These are phyloP conservation scores for Choristoneura rosaceana DNA, from an alignment of 2,888 invertebrate genomes.

Conservation along the genomic window DNA sequence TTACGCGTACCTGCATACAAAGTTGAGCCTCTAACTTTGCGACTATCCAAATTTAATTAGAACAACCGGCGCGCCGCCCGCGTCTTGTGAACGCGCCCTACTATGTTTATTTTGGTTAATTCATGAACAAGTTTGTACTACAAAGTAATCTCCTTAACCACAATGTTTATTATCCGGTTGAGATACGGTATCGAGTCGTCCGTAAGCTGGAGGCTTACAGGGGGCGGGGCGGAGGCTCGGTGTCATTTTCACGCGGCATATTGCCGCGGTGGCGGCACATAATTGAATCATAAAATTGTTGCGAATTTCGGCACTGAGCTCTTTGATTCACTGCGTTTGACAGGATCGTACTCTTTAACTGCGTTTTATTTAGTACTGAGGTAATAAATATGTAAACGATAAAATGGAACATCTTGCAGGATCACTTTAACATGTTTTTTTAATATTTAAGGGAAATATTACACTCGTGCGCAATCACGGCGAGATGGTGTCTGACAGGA, in stretches of 20 bases:
- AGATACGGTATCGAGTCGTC: conserved; percentile 59
- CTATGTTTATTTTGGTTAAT: conserved; percentile 66
- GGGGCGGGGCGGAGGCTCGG: conserved; percentile 54
- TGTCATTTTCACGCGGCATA: conserved; percentile 76
- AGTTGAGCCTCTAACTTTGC: conserved; percentile 54
- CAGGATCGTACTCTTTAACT: conserved; percentile 8
- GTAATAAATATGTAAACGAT: background rate
- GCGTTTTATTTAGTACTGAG: background rate
- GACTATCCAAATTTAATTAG: conserved; percentile 72
- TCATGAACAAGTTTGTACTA: conserved; percentile 66
- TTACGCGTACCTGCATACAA: conserved; percentile 61
- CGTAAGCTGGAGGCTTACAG: conserved; percentile 57
- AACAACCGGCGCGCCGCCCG: conserved; percentile 47
- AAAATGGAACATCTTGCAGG: background rate
- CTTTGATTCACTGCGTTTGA: conserved; percentile 57
- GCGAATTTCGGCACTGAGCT: conserved; percentile 61
- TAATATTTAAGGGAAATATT: conserved; percentile 11
- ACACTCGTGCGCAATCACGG: conserved; percentile 15
- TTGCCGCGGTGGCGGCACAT: conserved; percentile 65
- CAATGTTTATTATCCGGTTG: conserved; percentile 66
- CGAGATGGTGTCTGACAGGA: conserved; percentile 16
- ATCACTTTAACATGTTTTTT: conserved; percentile 3
- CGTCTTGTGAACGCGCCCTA: conserved; percentile 44
- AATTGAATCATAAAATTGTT: conserved; percentile 78
- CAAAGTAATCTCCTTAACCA: conserved; percentile 65